Evolutionary conservation across 2,113 vertebrate genomes (phyloP).

Genomic region (Physeter macrocephalus): DNA sequence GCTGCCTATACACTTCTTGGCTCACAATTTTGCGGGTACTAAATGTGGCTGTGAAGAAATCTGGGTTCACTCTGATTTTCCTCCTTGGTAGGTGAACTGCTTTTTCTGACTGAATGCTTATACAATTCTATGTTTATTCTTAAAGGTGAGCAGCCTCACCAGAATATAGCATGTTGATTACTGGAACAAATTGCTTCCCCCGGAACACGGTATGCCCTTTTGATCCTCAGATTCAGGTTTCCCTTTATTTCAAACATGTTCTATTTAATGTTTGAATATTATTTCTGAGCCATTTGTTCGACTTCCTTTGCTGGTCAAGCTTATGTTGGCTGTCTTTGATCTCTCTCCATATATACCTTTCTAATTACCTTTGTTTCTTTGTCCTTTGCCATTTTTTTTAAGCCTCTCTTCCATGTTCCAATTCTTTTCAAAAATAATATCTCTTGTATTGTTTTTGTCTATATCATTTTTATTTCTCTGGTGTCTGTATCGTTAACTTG

Average conservation of each 20-base stretch:
- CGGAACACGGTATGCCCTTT: neutral
- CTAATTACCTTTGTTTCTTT: constrained; percentile 4
- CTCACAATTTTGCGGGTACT: neutral
- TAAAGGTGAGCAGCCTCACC: neutral
- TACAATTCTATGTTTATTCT: constrained; percentile 10
- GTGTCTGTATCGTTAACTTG: neutral
- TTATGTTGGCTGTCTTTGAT: neutral
- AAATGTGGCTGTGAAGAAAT: neutral
- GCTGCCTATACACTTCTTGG: neutral
- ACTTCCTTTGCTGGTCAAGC: neutral
- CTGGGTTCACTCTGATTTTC: neutral
- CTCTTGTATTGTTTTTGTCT: neutral
- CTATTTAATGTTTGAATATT: neutral
- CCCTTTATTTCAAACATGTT: neutral
- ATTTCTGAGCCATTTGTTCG: neutral
- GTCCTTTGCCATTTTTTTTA: neutral
- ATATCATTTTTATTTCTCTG: neutral
- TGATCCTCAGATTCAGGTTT: neutral
- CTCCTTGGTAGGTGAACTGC: neutral
- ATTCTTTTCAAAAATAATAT: neutral
- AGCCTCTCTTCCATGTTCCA: neutral
- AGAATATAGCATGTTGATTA: neutral
- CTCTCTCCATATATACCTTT: neutral
- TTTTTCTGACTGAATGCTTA: constrained; percentile 5
- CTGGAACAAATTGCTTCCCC: neutral